Evolutionary conservation across 92 coral and sea anemone species (phyloP).

Genomic region (Scolanthus callimorphus): DNA sequence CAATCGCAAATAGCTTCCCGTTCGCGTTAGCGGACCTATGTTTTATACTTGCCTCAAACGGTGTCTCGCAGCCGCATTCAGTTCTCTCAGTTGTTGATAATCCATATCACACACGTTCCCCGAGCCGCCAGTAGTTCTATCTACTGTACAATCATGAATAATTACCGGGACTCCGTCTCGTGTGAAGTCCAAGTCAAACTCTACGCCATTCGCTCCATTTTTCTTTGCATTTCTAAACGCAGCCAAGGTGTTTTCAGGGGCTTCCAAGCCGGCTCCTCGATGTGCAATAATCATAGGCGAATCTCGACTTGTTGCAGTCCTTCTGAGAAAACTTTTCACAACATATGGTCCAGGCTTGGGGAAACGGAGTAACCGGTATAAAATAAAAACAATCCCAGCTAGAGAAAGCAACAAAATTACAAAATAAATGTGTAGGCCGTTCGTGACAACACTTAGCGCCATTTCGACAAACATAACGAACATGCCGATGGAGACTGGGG

Average conservation of each 20-base stretch:
- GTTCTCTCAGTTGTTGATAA: constrained; percentile 51
- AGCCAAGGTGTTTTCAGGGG: constrained; percentile 89
- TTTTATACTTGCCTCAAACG: constrained; percentile 56
- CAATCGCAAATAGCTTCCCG: too few species aligned
- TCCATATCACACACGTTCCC: constrained; percentile 75
- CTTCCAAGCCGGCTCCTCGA: constrained; percentile 78
- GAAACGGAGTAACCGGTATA: constrained; percentile 78
- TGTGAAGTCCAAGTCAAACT: constrained; percentile 92
- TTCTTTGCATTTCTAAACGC: constrained; percentile 85
- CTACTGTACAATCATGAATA: constrained; percentile 91
- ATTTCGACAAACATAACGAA: constrained; percentile 79
- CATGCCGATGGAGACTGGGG: too few species aligned
- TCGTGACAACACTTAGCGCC: constrained; percentile 69
- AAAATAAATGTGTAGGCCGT: constrained; percentile 75
- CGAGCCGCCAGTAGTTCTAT: constrained; percentile 87
- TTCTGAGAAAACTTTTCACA: constrained; percentile 71
- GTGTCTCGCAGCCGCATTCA: constrained; percentile 75
- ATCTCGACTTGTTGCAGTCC: constrained; percentile 50
- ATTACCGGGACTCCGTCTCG: constrained; percentile 95
- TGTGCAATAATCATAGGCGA: constrained; percentile 76
- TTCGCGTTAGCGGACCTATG: too few species aligned
- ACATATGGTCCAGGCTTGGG: constrained; percentile 86
- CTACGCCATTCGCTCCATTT: constrained; percentile 86
- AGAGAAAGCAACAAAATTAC: constrained; percentile 50
- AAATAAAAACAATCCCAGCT: constrained; percentile 46